Evolutionary conservation across 2,113 vertebrate genomes (phyloP).

Genomic region (Dasyurus viverrinus): DNA sequence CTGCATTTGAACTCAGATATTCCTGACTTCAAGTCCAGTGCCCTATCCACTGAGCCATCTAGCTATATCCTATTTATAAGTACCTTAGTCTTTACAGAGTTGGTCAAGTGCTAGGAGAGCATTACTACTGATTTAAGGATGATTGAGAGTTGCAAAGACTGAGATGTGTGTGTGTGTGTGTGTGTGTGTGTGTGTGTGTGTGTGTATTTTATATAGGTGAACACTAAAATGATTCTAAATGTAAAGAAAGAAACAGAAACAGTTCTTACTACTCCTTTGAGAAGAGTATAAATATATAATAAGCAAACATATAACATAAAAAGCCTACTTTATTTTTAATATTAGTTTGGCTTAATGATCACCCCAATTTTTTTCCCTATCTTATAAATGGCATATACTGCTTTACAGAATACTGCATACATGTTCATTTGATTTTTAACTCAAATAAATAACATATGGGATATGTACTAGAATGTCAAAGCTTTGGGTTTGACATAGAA

Average conservation of each 20-base stretch:
- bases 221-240: background rate
- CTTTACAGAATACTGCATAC: background rate
- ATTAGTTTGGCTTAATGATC: background rate
- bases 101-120: background rate
- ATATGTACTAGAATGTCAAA: background rate
- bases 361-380: background rate
- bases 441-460: background rate
- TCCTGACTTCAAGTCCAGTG: background rate
- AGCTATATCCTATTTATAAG: background rate
- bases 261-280: background rate
- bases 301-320: background rate
- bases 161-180: background rate
- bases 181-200: background rate
- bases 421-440: background rate
- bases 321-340: constrained; percentile 19
- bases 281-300: background rate
- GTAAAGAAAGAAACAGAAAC: background rate
- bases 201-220: background rate
- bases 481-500: background rate
- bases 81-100: background rate
- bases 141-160: background rate
- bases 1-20: background rate
- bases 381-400: background rate
- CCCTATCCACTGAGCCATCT: background rate
- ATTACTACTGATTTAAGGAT: background rate